These are phyloP conservation scores for Taxidea taxus DNA, from an alignment of 2,113 vertebrate genomes.

Conservation along the genomic window DNA sequence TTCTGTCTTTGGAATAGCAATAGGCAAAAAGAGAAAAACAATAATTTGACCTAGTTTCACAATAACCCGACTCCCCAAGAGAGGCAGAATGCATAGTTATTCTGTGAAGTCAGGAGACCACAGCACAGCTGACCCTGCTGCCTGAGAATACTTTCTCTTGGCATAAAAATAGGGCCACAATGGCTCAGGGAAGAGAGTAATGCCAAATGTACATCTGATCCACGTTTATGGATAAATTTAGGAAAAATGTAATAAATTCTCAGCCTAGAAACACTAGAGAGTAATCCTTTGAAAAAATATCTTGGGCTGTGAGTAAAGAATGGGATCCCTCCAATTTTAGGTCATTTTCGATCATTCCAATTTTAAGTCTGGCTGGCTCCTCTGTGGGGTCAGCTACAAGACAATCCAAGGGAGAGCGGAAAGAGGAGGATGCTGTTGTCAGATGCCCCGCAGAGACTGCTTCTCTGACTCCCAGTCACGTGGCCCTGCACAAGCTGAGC, in stretches of 20 bases:
- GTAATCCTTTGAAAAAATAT: background rate
- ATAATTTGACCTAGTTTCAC: slow-evolving; percentile 78
- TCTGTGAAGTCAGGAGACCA: slow-evolving; percentile 49
- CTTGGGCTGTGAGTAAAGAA: background rate
- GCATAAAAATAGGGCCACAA: background rate
- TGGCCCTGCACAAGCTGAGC: background rate
- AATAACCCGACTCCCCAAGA: slow-evolving; percentile 29
- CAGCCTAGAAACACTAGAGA: background rate
- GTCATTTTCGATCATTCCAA: background rate
- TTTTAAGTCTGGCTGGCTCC: background rate
- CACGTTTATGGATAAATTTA: background rate
- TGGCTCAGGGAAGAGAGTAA: background rate
- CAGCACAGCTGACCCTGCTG: slow-evolving; percentile 50
- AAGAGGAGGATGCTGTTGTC: background rate
- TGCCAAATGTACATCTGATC: background rate
- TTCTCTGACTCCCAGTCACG: background rate
- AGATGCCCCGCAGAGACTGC: background rate
- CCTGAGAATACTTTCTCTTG: slow-evolving; percentile 36
- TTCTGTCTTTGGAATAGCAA: slow-evolving; percentile 49
- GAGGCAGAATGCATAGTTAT: background rate
- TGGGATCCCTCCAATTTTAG: background rate
- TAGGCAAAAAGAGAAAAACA: slow-evolving; percentile 71
- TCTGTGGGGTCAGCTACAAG: background rate
- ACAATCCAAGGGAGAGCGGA: accelerated
- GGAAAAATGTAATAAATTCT: background rate